Percentiles rank a stretch among this genome's conserved stretches.
These are phyloP conservation scores for Anguilla japonica DNA, from an alignment of 2,113 vertebrate species.

Conservation along the genomic window DNA sequence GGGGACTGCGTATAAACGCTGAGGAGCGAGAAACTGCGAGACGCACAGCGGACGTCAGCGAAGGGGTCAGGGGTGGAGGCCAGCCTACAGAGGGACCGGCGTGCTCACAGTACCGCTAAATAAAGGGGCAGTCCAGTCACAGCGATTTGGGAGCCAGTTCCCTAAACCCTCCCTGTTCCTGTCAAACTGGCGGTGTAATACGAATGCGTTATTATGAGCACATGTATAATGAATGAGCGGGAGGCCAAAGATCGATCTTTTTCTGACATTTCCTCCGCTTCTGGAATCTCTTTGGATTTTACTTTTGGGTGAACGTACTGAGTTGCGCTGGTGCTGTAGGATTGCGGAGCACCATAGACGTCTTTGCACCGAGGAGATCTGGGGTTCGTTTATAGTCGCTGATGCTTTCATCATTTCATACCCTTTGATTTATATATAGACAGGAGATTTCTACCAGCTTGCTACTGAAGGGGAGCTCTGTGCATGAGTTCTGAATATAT, in stretches of 20 bases:
- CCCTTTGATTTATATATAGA: neutral
- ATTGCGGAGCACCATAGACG: neutral
- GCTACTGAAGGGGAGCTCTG: neutral
- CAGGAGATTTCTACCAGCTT: neutral
- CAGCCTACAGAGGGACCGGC: neutral
- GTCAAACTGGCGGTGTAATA: too few relatives aligned
- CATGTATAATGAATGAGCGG: too few relatives aligned
- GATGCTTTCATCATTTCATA: neutral
- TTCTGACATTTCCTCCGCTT: too few relatives aligned
- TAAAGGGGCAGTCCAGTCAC: neutral
- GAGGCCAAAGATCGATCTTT: too few relatives aligned
- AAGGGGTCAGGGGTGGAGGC: neutral
- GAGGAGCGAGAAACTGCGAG: neutral
- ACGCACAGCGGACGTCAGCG: neutral
- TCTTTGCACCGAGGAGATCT: neutral
- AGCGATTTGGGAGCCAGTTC: too few relatives aligned
- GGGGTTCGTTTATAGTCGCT: neutral
- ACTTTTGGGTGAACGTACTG: neutral
- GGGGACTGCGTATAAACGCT: too few relatives aligned
- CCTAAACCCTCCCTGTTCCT: too few relatives aligned
- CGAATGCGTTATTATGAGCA: too few relatives aligned
- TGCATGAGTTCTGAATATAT: neutral
- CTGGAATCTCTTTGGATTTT: neutral
- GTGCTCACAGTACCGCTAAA: neutral
- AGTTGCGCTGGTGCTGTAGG: neutral